Conservation (phyloP, 2,113 vertebrate genomes). For the Rynchops niger region DNA sequence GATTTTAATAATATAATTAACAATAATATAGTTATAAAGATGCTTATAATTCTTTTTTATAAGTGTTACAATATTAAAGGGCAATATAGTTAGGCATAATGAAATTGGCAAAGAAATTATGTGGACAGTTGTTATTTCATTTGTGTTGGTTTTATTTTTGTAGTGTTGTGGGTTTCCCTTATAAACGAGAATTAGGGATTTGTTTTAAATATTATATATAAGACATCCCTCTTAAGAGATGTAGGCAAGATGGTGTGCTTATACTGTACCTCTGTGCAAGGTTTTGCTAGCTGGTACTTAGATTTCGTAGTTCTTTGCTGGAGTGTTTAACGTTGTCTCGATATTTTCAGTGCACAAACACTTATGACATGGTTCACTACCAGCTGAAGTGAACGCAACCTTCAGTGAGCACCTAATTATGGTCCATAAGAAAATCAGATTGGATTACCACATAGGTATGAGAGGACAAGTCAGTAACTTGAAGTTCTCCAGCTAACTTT, state of each 20-base stretch:
- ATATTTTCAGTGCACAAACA: background rate
- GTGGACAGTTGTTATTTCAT: background rate
- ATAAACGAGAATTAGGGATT: background rate
- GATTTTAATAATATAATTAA: background rate
- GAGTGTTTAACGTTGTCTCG: background rate
- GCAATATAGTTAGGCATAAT: background rate
- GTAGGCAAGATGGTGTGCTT: background rate
- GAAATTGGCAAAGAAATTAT: background rate
- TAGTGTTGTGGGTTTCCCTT: background rate
- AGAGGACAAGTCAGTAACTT: background rate
- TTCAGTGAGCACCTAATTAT: background rate
- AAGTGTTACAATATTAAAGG: background rate
- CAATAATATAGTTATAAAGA: background rate
- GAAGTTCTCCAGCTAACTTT: background rate
- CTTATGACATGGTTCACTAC: background rate
- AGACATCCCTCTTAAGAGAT: background rate
- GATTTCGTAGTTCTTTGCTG: background rate
- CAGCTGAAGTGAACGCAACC: background rate
- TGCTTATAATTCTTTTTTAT: background rate
- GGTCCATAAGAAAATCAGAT: background rate
- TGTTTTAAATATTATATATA: background rate
- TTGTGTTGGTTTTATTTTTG: background rate
- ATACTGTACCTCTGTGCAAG: background rate
- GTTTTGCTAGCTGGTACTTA: background rate
- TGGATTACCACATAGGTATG: background rate